Evolutionary conservation across 2,797 vertebrate genomes (phyloP).

Genomic region (Myiotriccus ornatus): DNA sequence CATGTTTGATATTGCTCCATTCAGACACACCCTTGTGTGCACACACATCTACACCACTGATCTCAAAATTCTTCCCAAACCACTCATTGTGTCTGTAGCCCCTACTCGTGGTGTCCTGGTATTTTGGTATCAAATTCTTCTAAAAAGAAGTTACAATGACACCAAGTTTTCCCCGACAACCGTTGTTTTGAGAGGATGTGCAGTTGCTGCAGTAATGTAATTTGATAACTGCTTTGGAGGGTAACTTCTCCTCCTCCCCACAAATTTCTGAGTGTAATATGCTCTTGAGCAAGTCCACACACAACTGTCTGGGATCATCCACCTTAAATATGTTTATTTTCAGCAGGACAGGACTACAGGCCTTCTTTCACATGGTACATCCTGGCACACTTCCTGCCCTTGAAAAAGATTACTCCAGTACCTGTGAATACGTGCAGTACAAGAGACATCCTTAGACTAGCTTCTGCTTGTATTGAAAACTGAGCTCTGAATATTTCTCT

Average conservation of each 20-base stretch:
- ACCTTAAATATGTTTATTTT: background rate
- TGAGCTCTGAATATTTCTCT: background rate
- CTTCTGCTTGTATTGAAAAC: background rate
- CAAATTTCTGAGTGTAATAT: background rate
- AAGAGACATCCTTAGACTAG: background rate
- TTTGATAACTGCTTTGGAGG: background rate
- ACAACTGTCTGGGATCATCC: background rate
- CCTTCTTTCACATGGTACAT: background rate
- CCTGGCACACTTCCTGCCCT: background rate
- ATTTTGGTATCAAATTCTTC: background rate
- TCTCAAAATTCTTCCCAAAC: background rate
- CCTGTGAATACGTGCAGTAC: background rate
- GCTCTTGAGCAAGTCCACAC: background rate
- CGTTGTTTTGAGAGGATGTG: background rate
- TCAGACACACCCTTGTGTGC: background rate
- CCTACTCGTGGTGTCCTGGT: background rate
- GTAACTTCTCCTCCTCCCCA: background rate
- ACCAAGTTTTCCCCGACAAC: background rate
- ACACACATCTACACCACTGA: background rate
- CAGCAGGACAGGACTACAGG: background rate
- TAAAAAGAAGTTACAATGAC: background rate
- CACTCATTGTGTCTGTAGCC: background rate
- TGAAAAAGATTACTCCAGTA: background rate
- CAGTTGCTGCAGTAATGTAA: background rate
- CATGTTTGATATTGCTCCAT: background rate